Conservation (phyloP, 2,888 invertebrate genomes). For the Pantelozetes paolii region DNA sequence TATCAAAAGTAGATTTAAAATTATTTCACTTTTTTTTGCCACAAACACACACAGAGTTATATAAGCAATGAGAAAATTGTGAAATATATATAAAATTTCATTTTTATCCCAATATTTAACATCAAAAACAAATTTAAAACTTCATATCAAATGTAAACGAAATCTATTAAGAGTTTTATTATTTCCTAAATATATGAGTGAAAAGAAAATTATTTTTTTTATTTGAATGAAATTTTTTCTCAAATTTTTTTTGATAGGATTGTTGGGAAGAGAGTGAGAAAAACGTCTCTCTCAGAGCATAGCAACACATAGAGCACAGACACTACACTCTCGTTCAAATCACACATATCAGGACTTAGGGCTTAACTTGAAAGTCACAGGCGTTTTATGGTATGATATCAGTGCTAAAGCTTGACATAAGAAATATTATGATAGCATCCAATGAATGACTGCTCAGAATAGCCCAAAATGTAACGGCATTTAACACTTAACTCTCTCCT, state of each 20-base stretch:
- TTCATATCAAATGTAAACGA: neutral
- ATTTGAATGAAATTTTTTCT: neutral
- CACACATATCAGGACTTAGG: neutral
- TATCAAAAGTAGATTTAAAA: neutral
- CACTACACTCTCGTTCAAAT: too few relatives aligned
- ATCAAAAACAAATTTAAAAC: neutral
- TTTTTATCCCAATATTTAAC: neutral
- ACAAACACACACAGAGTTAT: neutral
- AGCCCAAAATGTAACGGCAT: conserved; percentile 27
- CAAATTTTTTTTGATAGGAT: neutral
- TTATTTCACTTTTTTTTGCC: too few relatives aligned
- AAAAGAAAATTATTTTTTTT: neutral
- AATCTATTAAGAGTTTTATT: neutral
- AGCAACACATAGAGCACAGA: conserved; percentile 14
- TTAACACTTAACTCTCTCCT: neutral
- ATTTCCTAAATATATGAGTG: neutral
- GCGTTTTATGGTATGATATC: conserved; percentile 2
- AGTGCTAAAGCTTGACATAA: neutral
- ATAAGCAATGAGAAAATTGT: neutral
- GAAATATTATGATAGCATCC: conserved; percentile 32
- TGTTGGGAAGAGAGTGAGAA: too few relatives aligned
- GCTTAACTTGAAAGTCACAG: conserved; percentile 14
- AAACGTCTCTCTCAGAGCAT: neutral
- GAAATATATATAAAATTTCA: neutral
- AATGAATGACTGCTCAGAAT: conserved; percentile 16